These are phyloP conservation scores for Caradrina clavipalpis DNA, from an alignment of 2,888 invertebrate genomes.

Conservation along the genomic window DNA sequence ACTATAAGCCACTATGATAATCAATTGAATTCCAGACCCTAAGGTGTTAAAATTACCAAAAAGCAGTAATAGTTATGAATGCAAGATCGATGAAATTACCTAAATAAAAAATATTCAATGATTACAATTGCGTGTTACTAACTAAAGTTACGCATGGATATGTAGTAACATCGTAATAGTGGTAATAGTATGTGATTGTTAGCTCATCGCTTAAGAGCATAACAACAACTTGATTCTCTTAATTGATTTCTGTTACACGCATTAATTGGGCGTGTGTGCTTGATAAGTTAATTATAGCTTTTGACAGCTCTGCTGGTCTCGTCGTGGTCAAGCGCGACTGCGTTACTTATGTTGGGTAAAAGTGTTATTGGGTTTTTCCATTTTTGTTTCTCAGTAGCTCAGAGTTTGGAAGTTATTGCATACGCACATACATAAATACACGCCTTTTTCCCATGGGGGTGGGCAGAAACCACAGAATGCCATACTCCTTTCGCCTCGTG, in stretches of 20 bases:
- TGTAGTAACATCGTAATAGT: conserved; percentile 23
- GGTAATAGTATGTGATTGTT: conserved; percentile 34
- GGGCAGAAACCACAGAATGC: no score
- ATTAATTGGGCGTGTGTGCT: conserved; percentile 12
- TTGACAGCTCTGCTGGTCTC: background rate
- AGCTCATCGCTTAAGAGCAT: conserved; percentile 16
- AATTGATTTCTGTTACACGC: conserved; percentile 12
- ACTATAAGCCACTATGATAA: no score
- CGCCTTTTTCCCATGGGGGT: no score
- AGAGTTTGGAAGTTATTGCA: no score
- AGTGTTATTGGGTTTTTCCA: no score
- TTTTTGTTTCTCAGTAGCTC: no score
- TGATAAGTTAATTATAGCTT: conserved; percentile 22
- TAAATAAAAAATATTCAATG: background rate
- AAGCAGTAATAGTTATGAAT: background rate
- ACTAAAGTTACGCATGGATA: conserved; percentile 30
- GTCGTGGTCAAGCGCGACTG: no score
- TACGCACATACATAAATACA: no score
- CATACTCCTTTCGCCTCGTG: no score
- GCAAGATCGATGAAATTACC: background rate
- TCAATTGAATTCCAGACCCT: no score
- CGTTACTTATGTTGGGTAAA: no score
- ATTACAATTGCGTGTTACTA: conserved; percentile 20
- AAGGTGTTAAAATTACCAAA: background rate
- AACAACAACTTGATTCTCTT: conserved; percentile 23